Base-by-base conservation (phyloP, 2,797 vertebrate genomes). In the Lates japonicus region DNA sequence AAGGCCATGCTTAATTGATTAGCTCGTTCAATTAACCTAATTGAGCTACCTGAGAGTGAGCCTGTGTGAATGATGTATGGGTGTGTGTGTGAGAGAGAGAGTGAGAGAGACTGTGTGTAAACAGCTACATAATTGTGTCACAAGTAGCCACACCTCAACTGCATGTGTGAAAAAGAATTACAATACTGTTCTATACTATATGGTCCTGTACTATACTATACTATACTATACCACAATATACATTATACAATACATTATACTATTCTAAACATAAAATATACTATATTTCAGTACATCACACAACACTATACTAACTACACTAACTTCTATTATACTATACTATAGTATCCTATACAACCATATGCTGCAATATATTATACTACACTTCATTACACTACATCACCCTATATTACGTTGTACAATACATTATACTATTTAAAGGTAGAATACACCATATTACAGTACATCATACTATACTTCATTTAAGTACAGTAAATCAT, bases 1-100 rank as follows among this genome's bases (percentile, higher is more conserved):
- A 83, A 87, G 76, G 70, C 66, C 81, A 88, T 91, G 75, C 82
- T 90, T 94, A 93, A 95, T 95, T 94, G 84, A 95, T 95, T 89
- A 91, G 66, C 67, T 72, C 44, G 79, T 92, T 93, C 88, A 94
- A 91, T 95, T 93, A 93, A 83, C 74, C 22, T 92, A 93, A 95
- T 90, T 92, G 76, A 81, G 74, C 70, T 51, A 69, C 71, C 76
- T 77, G 42, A 81, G 42, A 81, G 54, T 42, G 63, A 29, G 48
- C 31, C 46, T 2, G 6, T 22, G 37, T 63, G 59, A 70, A 44
- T 48, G 57, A 48, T 8, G 57, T 35, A 2, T 46, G 29, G 0
- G 39, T 42, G 63, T 48, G 39, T 41, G 46, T 48, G 55, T 1
- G 62, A 3, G 44, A n/a, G 20, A 16, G 14, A 6, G 17, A 11